Evolutionary conservation across 2,113 vertebrate genomes (phyloP), one percentile per base, ranked within the genome.

Genomic region (Ammodytes dubius): DNA sequence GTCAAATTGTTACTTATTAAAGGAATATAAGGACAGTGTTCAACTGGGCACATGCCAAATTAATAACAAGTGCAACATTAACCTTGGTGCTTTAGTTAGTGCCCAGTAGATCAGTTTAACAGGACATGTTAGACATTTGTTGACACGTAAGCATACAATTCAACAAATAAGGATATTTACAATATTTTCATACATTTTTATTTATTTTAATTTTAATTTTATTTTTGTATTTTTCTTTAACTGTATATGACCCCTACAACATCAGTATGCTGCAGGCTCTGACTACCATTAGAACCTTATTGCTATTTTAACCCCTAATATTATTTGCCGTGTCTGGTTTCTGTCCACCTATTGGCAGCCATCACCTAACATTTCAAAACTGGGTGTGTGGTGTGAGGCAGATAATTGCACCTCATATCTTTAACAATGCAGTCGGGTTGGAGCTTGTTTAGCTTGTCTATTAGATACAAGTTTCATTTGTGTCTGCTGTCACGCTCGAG

Each of bases 401-500:
- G 37, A 63, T 19, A 57, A 64, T 40, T 15, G 42, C 6, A 8
- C 43, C n/a, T 56, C 13, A 52, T 79, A 49, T 52, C 0, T 19
- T 9, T n/a, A 27, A 56, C 54, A 53, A 43, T 49, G 19, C 7
- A 7, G 19, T 61, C 7, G 40, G 57, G 52, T 49, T 46, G 56
- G 45, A 53, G 40, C 68, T 47, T 0, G 2, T 60, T 45, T 54
- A 27, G 40, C 7, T 27, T 12, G 61, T 7, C 15, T 15, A 13
- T 60, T 6, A 46, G 17, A 35, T 43, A 4, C 43, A 17, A 49
- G 46, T 42, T n/a, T 37, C 7, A 56, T 69, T 64, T 37, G 3
- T 69, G 42, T 69, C 39, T 69, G 50, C 43, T 52, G 19, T 79
- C 39, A 13, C 8, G 47, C 13, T 74, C 72, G 46, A 50, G 54